Percentiles rank a stretch among this genome's conserved stretches.
These are phyloP conservation scores for Dicentrarchus labrax DNA, from an alignment of 2,113 vertebrate species.

Conservation along the genomic window DNA sequence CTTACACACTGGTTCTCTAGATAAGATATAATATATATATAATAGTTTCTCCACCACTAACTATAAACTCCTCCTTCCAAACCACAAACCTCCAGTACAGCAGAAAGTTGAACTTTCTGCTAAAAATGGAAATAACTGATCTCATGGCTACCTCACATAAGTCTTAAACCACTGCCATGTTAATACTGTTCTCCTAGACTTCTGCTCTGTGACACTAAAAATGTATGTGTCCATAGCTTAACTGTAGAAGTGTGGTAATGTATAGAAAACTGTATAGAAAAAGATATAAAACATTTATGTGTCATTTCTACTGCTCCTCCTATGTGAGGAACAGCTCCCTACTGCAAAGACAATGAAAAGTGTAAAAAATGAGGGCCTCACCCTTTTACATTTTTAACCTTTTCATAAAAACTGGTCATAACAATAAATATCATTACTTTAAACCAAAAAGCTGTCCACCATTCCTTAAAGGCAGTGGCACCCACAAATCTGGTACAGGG, in stretches of 20 bases:
- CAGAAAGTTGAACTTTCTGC: background rate
- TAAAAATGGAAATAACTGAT: background rate
- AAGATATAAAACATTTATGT: background rate
- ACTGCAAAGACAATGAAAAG: background rate
- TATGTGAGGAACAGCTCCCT: background rate
- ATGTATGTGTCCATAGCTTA: background rate
- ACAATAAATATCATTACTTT: background rate
- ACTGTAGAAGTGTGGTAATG: background rate
- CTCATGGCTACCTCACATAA: background rate
- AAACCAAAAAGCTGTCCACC: background rate
- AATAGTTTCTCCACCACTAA: too few relatives aligned
- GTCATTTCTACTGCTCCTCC: too few relatives aligned
- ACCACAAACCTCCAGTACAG: background rate
- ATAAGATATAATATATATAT: too few relatives aligned
- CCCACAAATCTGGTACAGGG: constrained; percentile 10
- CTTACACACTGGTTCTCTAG: too few relatives aligned
- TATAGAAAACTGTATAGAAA: background rate
- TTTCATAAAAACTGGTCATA: background rate
- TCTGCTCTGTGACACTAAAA: background rate
- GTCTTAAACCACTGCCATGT: background rate
- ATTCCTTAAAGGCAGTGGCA: constrained; percentile 13
- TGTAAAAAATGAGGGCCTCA: background rate
- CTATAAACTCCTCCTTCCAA: background rate
- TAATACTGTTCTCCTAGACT: background rate
- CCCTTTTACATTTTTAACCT: background rate